Conservation (phyloP, 2,797 vertebrate species). For the Cyprinodon diabolis region DNA sequence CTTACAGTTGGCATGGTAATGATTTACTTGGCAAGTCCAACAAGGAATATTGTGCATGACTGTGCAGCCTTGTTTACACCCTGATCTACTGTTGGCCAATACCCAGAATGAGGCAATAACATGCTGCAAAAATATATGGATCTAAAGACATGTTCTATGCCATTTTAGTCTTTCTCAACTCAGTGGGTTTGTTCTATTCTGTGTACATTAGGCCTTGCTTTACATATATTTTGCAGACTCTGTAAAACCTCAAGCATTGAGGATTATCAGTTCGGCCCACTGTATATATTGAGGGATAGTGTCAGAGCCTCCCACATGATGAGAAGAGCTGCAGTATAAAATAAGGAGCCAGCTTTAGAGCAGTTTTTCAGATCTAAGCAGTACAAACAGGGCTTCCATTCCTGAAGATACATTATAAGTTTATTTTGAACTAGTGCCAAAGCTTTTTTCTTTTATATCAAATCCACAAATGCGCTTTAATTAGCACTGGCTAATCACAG, state of each 20-base stretch:
- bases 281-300: slow-evolving; percentile 5
- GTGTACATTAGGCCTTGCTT: not conserved
- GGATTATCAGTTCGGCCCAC: slow-evolving; percentile 11
- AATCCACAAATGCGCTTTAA: slow-evolving; percentile 55
- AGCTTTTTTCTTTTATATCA: slow-evolving; percentile 34
- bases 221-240: not conserved
- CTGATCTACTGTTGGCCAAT: slow-evolving; percentile 9
- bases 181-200: slow-evolving; percentile 9
- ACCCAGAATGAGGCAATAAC: slow-evolving; percentile 27
- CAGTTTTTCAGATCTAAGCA: slow-evolving; percentile 54
- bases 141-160: not conserved
- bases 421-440: slow-evolving; percentile 68
- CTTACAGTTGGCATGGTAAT: slow-evolving; percentile 40
- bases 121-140: not conserved
- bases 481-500: slow-evolving; percentile 57
- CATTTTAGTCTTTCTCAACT: not conserved
- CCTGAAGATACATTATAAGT: slow-evolving; percentile 50
- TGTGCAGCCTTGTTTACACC: slow-evolving; percentile 22
- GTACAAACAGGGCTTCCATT: slow-evolving; percentile 32
- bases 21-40: slow-evolving; percentile 36
- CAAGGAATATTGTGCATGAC: slow-evolving; percentile 5
- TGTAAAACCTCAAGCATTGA: slow-evolving; percentile 4
- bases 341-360: slow-evolving; percentile 53
- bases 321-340: slow-evolving; percentile 36
- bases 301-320: slow-evolving; percentile 34